phyloP scores from a whole-genome alignment of 2,888 invertebrate genomes.

The Amorpha juglandis region DNA sequence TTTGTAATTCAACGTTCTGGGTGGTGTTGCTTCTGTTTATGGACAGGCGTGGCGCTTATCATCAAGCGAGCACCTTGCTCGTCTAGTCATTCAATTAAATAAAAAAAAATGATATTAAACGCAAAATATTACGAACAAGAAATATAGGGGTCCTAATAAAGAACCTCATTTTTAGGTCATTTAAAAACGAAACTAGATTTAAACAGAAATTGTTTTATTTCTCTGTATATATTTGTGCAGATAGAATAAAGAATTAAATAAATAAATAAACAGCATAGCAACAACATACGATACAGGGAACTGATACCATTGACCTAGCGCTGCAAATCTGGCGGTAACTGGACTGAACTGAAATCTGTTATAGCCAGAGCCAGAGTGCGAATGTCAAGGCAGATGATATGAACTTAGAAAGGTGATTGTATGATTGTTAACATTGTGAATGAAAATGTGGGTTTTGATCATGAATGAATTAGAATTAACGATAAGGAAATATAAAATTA shows the following conservation, averaged over 20 bases:
- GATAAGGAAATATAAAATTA: not conserved
- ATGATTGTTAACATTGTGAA: not conserved
- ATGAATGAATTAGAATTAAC: not conserved
- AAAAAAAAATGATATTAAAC: too few relatives aligned
- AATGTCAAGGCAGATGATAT: slow-evolving; percentile 30
- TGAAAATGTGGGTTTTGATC: not conserved
- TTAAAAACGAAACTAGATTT: too few relatives aligned
- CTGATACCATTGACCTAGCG: not conserved
- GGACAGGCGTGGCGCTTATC: too few relatives aligned
- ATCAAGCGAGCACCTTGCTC: too few relatives aligned
- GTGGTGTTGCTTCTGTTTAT: too few relatives aligned
- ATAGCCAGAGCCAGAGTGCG: slow-evolving; percentile 22
- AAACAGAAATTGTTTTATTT: too few relatives aligned
- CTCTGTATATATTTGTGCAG: too few relatives aligned
- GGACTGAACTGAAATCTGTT: slow-evolving; percentile 33
- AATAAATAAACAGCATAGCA: not conserved
- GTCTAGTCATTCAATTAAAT: too few relatives aligned
- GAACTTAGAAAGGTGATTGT: not conserved
- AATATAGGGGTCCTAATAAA: too few relatives aligned
- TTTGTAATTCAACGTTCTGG: too few relatives aligned
- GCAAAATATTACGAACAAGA: too few relatives aligned
- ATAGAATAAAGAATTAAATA: not conserved
- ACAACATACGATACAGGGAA: not conserved
- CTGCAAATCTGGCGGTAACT: slow-evolving; percentile 30
- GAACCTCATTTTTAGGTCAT: too few relatives aligned